Evolutionary conservation across 2,797 vertebrate species (phyloP).

Genomic region (Tokudaia muenninki): DNA sequence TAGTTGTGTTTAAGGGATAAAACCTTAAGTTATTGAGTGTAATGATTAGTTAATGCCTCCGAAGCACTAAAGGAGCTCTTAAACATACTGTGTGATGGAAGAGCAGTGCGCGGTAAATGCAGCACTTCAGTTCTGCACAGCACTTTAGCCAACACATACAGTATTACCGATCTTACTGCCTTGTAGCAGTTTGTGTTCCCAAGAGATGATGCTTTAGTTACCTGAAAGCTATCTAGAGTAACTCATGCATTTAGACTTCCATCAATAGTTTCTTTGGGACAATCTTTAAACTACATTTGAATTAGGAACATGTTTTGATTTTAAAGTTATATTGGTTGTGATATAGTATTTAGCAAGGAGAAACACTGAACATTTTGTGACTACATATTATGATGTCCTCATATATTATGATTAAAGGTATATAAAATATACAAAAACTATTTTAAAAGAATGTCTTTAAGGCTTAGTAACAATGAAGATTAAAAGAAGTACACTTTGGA

Average conservation of each 20-base stretch:
- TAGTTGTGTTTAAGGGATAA: slow-evolving; percentile 45
- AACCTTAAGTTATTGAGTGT: slow-evolving; percentile 43
- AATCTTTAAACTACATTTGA: slow-evolving; percentile 71
- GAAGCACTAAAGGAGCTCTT: slow-evolving; percentile 56
- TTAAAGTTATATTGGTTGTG: slow-evolving; percentile 58
- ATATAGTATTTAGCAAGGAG: neutral
- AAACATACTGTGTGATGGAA: slow-evolving; percentile 15
- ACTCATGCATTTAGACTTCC: slow-evolving; percentile 74
- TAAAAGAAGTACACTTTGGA: neutral
- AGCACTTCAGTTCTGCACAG: slow-evolving; percentile 24
- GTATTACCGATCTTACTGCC: slow-evolving; percentile 12
- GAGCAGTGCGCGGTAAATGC: neutral
- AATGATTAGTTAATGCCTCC: slow-evolving; percentile 56
- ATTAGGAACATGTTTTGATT: slow-evolving; percentile 70
- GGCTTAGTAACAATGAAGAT: neutral
- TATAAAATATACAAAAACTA: neutral
- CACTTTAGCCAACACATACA: slow-evolving; percentile 47
- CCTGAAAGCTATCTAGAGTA: slow-evolving; percentile 67
- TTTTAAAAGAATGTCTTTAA: neutral
- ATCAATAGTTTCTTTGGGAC: slow-evolving; percentile 66
- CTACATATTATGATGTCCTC: neutral
- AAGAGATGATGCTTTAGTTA: slow-evolving; percentile 69
- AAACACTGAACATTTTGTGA: neutral
- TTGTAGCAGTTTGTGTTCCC: slow-evolving; percentile 66
- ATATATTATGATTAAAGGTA: neutral